Evolutionary conservation across 2,113 vertebrate genomes (phyloP).

Genomic region (Buteo buteo): DNA sequence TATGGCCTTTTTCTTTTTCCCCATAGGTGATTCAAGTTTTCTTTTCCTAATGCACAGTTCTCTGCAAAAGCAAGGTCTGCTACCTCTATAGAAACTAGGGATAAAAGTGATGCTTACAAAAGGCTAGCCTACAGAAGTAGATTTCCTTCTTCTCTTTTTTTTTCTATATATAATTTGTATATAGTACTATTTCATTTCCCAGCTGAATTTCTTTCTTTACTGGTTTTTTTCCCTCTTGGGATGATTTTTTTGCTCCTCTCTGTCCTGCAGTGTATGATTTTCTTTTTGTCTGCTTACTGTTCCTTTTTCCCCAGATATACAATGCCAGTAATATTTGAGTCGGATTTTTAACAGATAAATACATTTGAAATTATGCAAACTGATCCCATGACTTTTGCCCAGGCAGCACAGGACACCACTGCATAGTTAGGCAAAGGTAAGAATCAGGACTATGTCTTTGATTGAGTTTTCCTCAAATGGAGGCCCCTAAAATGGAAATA

Average conservation of each 20-base stretch:
- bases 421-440: background rate
- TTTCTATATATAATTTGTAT: constrained; percentile 35
- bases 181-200: background rate
- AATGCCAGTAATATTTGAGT: background rate
- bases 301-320: background rate
- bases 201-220: background rate
- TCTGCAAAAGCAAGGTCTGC: constrained; percentile 16
- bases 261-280: background rate
- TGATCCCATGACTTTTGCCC: background rate
- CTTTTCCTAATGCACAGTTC: background rate
- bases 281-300: background rate
- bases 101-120: constrained; percentile 40
- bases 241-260: background rate
- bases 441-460: background rate
- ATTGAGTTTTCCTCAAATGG: background rate
- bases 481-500: background rate
- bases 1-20: constrained; percentile 12
- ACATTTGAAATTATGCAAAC: background rate
- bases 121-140: background rate
- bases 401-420: background rate
- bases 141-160: background rate
- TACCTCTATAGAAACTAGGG: background rate
- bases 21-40: background rate
- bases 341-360: background rate
- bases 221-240: background rate